These are phyloP conservation scores for Crambe crambe DNA, from an alignment of 37 sponge, comb jelly and placozoan genomes.

Conservation along the genomic window DNA sequence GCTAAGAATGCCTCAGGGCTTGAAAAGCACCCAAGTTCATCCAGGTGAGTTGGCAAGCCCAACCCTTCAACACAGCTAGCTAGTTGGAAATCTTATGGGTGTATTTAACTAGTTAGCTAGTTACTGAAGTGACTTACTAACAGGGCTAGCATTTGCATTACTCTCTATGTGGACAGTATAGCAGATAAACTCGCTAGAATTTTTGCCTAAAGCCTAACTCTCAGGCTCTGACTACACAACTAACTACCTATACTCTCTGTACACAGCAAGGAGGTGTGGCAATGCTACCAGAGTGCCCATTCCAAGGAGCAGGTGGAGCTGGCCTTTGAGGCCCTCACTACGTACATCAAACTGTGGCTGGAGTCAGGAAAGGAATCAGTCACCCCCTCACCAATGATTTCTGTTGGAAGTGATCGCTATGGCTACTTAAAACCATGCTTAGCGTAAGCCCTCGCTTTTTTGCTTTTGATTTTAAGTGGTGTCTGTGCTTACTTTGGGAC, in stretches of 20 bases:
- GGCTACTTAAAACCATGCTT: conserved; percentile 1
- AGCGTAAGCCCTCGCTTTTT: conserved; percentile 20
- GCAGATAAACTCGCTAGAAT: no score
- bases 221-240: no score
- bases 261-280: conserved; percentile 42
- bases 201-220: no score
- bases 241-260: no score
- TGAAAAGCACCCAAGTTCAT: no score
- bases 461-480: no score
- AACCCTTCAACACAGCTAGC: background rate
- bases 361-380: background rate
- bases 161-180: no score
- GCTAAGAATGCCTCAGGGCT: no score
- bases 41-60: background rate
- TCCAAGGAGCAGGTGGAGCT: conserved; percentile 14
- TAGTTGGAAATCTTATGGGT: background rate
- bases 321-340: conserved; percentile 11
- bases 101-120: background rate
- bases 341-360: conserved; percentile 37
- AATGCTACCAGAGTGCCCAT: conserved; percentile 32
- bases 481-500: no score
- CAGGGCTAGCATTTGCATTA: no score
- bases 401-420: conserved; percentile 9
- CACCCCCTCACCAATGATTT: conserved; percentile 7
- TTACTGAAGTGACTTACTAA: no score